These are phyloP conservation scores for Chamaetylas fuelleborni DNA, from an alignment of 2,113 vertebrate species.

Conservation along the genomic window DNA sequence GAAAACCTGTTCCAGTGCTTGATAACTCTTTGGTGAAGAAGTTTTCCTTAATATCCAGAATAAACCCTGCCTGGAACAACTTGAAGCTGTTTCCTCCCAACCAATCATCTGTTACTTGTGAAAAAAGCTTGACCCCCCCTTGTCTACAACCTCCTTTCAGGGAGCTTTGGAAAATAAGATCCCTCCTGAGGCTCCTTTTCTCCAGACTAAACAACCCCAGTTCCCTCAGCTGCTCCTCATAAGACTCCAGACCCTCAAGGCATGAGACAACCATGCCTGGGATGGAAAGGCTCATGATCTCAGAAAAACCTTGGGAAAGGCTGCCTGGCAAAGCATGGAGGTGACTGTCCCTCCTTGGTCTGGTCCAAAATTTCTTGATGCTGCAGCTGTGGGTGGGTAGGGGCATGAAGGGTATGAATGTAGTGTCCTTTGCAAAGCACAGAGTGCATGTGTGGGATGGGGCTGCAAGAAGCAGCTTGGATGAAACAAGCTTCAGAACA, in stretches of 20 bases:
- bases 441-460: accelerated
- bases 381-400: not conserved
- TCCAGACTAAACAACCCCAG: not conserved
- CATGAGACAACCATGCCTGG: too few species aligned
- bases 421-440: not conserved
- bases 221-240: not conserved
- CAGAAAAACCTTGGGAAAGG: not conserved
- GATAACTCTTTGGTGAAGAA: not conserved
- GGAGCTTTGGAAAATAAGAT: not conserved
- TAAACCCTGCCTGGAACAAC: not conserved
- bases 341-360: not conserved
- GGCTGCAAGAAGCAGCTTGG: not conserved
- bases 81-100: not conserved
- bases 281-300: not conserved
- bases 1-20: not conserved
- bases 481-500: accelerated
- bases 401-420: not conserved
- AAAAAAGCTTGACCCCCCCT: accelerated
- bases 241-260: not conserved
- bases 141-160: not conserved
- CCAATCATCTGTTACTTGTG: not conserved
- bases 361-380: not conserved
- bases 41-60: not conserved
- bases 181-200: not conserved
- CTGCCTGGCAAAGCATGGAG: not conserved